Evolutionary conservation across 2,797 vertebrate genomes (phyloP).

Genomic region (Gymnothorax reevesii): DNA sequence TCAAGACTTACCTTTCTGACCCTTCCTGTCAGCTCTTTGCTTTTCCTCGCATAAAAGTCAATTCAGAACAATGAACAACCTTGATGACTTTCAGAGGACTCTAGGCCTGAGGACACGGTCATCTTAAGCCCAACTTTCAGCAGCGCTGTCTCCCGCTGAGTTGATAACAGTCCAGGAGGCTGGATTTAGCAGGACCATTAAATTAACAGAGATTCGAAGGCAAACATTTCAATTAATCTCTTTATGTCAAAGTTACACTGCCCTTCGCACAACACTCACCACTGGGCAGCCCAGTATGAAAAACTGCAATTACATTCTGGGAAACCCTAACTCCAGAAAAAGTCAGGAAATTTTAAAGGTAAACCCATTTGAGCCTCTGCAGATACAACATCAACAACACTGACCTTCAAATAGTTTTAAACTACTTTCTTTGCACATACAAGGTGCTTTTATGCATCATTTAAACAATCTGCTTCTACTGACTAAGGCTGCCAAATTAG

Average conservation of each 20-base stretch:
- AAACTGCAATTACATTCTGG: constrained; percentile 12
- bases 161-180: neutral
- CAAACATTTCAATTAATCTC: constrained; percentile 11
- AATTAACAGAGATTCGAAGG: constrained; percentile 12
- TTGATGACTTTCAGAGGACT: neutral
- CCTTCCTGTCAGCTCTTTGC: neutral
- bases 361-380: neutral
- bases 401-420: neutral
- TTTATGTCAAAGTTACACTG: neutral
- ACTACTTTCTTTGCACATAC: neutral
- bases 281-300: constrained; percentile 22
- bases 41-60: neutral
- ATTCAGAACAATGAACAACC: neutral
- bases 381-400: neutral
- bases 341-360: neutral
- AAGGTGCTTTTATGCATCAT: neutral
- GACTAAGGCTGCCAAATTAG: neutral
- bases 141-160: neutral
- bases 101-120: neutral
- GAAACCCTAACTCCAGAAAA: neutral
- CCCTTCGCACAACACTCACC: constrained; percentile 5
- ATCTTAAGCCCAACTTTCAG: neutral
- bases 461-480: neutral
- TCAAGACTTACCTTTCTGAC: neutral
- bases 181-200: neutral